phyloP scores from a whole-genome alignment of 1,140 invertebrate genomes.

The Drosophila hydei region DNA sequence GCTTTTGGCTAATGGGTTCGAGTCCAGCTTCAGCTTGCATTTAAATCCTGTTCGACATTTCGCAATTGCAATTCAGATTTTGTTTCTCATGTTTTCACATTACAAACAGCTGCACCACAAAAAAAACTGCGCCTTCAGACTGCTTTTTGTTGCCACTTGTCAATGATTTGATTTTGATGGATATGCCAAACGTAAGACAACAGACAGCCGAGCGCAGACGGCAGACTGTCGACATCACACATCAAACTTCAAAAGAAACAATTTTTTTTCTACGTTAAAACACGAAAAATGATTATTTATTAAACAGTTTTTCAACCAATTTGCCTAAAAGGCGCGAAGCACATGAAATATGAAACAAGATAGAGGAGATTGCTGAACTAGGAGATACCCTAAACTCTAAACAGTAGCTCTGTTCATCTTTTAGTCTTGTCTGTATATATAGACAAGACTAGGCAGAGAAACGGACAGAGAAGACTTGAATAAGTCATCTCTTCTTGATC shows the following conservation, averaged over 20 bases:
- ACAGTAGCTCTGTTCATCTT: too few species aligned
- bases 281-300: constrained; percentile 11
- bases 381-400: neutral
- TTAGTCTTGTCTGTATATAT: too few species aligned
- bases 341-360: too few species aligned
- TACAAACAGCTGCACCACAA: constrained; percentile 5
- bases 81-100: constrained; percentile 16
- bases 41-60: constrained; percentile 70
- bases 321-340: neutral
- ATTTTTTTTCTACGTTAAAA: too few species aligned
- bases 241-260: too few species aligned
- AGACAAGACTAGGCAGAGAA: too few species aligned
- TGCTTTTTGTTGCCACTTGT: constrained; percentile 18
- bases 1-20: constrained; percentile 61
- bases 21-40: constrained; percentile 15
- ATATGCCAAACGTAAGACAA: constrained; percentile 14
- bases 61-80: constrained; percentile 50
- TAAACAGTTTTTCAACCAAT: constrained; percentile 10
- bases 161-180: constrained; percentile 45
- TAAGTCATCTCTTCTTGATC: too few species aligned
- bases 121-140: neutral
- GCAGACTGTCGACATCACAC: too few species aligned
- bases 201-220: neutral
- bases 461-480: too few species aligned
- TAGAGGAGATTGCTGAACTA: neutral